Base-by-base conservation (phyloP, 2,797 vertebrate genomes). In the Siniperca scherzeri region DNA sequence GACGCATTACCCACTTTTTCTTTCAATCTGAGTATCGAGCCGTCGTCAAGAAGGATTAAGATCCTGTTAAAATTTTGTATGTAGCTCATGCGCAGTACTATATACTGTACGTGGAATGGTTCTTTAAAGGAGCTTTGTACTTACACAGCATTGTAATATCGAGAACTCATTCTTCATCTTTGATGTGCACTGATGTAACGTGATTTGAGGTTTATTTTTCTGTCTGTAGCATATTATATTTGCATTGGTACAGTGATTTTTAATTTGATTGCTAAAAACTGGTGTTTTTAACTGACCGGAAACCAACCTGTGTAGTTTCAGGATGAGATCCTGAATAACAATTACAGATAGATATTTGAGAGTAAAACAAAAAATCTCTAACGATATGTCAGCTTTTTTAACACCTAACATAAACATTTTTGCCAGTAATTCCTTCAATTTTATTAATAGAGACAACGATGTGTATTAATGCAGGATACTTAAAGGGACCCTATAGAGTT, bases 1-100 rank as follows among this genome's bases (percentile, higher is more conserved):
- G 67, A 85, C 38, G 27, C 78, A 78, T 84, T 83, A 71, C 40
- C 70, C 60, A 60, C 56, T 68, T 70, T 64, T 84, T 74, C 67
- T 86, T 81, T 79, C 81, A 81, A 40, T 74, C 50, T 84, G 25
- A 48, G 52, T 57, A 81, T 83, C 67, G 83, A 55, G 55, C 36
- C 25, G 46, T 25, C 74, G 83, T 87, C 75, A 57, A 62, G 59
- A 27, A 53, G 80, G 78, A 70, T 85, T 67, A 77, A 46, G 62
- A 67, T 81, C 75, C 25, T 27, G 21, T 70, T 82, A 50, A 72
- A 40, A 66, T 30, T 44, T 50, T 59, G 40, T 16, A 46, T 73
- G 59, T 9, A 48, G 60, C 60, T 59, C 78, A 74, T 69, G 40
- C 65, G 55, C 33, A 7, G 30, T 50, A 22, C 42, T 42, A 6